Evolutionary conservation across 2,113 vertebrate genomes (phyloP).

Genomic region (Microtus montanus): DNA sequence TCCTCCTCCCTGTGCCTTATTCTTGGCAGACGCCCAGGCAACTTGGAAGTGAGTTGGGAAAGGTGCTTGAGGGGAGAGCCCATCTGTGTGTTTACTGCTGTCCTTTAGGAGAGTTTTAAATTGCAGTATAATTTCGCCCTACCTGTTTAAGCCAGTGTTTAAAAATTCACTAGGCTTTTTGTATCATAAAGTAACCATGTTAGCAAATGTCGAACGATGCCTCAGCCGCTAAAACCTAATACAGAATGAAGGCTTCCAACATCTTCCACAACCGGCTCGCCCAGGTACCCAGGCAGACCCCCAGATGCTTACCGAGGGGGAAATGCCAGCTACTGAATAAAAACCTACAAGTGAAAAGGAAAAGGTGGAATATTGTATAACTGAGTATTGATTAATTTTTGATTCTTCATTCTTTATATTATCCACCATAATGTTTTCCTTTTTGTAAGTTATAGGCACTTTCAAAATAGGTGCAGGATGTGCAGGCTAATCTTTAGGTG

Average conservation of each 20-base stretch:
- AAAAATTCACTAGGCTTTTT: not conserved
- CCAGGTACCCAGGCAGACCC: not conserved
- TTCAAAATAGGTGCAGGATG: not conserved
- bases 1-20: not conserved
- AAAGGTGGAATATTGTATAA: not conserved
- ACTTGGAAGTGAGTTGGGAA: not conserved
- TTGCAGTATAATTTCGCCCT: not conserved
- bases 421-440: not conserved
- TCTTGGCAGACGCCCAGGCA: not conserved
- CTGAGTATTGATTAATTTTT: not conserved
- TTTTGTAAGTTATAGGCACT: not conserved
- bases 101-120: not conserved
- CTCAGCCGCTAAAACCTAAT: not conserved
- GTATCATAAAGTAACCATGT: not conserved
- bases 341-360: not conserved
- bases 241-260: not conserved
- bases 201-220: not conserved
- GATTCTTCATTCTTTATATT: not conserved
- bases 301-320: too few relatives aligned
- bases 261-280: not conserved
- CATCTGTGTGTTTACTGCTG: not conserved
- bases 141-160: not conserved
- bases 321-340: not conserved
- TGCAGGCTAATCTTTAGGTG: slow-evolving; percentile 2
- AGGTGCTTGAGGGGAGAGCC: not conserved